These are phyloP conservation scores for Monodelphis domestica DNA, from an alignment of 2,797 vertebrate genomes.

Conservation along the genomic window DNA sequence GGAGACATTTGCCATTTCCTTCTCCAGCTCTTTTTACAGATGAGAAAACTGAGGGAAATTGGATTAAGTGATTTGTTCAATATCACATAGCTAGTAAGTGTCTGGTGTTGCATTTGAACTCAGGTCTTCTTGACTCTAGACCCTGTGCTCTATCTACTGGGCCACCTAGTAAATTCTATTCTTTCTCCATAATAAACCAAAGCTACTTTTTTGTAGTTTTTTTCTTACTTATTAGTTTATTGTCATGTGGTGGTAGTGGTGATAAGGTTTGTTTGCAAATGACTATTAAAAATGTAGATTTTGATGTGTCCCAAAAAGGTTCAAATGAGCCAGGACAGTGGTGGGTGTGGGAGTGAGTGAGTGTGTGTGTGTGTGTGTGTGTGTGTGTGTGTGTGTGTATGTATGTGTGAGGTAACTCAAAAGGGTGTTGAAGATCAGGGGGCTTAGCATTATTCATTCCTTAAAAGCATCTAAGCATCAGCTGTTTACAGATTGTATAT, in stretches of 20 bases:
- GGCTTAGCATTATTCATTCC: background rate
- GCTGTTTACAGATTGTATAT: background rate
- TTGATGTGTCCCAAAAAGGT: background rate
- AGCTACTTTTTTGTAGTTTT: background rate
- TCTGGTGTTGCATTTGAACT: background rate
- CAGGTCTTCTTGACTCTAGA: background rate
- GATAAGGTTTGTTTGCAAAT: background rate
- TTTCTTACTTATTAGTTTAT: background rate
- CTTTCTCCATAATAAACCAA: background rate
- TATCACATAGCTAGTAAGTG: background rate
- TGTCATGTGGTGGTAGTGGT: background rate
- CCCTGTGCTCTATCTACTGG: background rate
- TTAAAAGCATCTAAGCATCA: background rate
- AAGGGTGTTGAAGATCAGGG: background rate
- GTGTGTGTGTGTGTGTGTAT: too few relatives aligned
- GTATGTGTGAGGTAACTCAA: too few relatives aligned
- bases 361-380: too few relatives aligned
- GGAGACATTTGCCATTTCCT: background rate
- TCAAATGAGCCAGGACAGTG: background rate
- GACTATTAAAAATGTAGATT: background rate
- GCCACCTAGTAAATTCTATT: too few relatives aligned
- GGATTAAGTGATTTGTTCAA: background rate
- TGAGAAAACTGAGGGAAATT: background rate
- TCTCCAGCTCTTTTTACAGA: background rate
- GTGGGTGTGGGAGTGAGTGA: too few relatives aligned